Conservation (phyloP, 2,797 vertebrate genomes). For the Pipistrellus kuhlii region DNA sequence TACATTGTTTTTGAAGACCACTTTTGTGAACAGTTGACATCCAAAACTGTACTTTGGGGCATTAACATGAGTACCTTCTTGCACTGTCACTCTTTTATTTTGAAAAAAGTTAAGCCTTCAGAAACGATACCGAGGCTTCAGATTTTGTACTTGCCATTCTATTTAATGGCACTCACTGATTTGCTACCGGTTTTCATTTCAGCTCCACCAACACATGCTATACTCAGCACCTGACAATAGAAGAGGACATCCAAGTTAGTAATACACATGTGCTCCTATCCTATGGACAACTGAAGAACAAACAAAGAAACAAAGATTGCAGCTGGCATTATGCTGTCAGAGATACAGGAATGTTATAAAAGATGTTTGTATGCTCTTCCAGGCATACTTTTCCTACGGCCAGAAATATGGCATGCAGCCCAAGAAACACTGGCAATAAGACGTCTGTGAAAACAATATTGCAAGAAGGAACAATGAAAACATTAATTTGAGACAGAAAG, state of each 20-base stretch:
- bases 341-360: conserved; percentile 47
- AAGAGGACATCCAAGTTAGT: not conserved
- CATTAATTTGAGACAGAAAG: conserved; percentile 62
- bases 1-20: not conserved
- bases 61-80: not conserved
- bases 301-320: conserved; percentile 35
- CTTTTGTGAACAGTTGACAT: not conserved
- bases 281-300: conserved; percentile 49
- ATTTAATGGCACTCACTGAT: not conserved
- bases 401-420: conserved; percentile 62
- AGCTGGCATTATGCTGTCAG: conserved; percentile 47
- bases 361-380: conserved; percentile 58
- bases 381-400: conserved; percentile 54
- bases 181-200: conserved; percentile 32
- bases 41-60: not conserved
- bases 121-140: not conserved
- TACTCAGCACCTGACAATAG: conserved; percentile 26
- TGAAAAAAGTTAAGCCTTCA: not conserved
- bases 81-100: conserved; percentile 7
- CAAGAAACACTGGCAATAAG: conserved; percentile 48
- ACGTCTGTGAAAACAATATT: conserved; percentile 60
- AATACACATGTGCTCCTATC: not conserved
- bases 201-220: not conserved
- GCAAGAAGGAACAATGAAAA: conserved; percentile 59
- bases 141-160: not conserved